Evolutionary conservation across 2,888 invertebrate species (phyloP), one percentile per base, ranked within the genome.

Genomic region (Apamea anceps): DNA sequence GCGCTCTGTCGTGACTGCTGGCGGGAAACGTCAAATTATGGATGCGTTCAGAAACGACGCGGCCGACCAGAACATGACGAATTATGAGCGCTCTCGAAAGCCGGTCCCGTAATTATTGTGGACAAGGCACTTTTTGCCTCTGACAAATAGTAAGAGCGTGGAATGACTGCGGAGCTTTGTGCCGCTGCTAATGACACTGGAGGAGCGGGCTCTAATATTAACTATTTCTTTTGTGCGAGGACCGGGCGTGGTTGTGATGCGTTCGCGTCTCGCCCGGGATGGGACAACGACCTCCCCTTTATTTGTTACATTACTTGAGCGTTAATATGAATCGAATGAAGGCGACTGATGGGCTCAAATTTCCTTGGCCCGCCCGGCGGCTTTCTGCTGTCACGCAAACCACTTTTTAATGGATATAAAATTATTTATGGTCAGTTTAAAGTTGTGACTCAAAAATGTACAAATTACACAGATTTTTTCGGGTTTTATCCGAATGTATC

Each of bases 61-160:
- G 95, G 94, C 95, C 96, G 95, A 96, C 93, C 96, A 96, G 96
- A 97, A 96, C 96, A 96, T 96, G 95, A 96, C 96, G 96, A 96
- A 97, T 96, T 96, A 96, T 94, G 95, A 95, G 94, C 94, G 94
- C 95, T 95, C 94, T 95, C 94, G 91, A 94, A 93, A 96, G 95
- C 96, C 95, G 94, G 96, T 95, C 96, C 94, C 96, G 95, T 97
- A 97, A 97, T 97, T 96, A 97, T 96, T 96, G 96, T 96, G 96
- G 96, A 96, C 96, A 95, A 96, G 96, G 94, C 95, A 95, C 94
- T 97, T 97, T 96, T 96, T 96, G 95, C 96, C 94, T 93, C 95
- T 95, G 96, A 96, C 96, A 96, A 96, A 97, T 96, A 96, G 96
- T 95, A 95, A 94, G 94, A 95, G 94, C 95, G 93, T 95, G 95